These are phyloP conservation scores for Daphoenositta chrysoptera DNA, from an alignment of 2,113 vertebrate genomes.

Conservation along the genomic window DNA sequence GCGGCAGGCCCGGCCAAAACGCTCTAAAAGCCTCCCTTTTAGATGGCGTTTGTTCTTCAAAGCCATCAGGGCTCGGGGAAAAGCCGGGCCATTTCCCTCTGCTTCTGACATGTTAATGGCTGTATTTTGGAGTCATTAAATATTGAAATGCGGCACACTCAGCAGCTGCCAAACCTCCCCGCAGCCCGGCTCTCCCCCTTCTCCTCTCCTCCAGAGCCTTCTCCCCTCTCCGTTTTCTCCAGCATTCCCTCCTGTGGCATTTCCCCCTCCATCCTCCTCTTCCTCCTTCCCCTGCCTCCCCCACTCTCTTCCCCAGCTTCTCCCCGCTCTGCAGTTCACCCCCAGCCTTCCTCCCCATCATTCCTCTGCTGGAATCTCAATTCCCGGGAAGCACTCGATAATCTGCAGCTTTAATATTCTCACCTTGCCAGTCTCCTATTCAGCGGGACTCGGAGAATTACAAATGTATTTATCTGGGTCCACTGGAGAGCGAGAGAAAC, in stretches of 20 bases:
- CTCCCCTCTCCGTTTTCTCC: not conserved
- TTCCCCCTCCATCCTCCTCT: not conserved
- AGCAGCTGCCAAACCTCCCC: slow-evolving; percentile 39
- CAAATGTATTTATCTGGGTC: slow-evolving; percentile 32
- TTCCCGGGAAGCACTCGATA: not conserved
- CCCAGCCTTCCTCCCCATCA: not conserved
- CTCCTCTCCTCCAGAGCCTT: not conserved
- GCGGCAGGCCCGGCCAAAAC: not conserved
- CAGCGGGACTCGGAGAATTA: not conserved
- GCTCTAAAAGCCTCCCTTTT: slow-evolving; percentile 15
- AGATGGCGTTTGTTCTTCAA: slow-evolving; percentile 42
- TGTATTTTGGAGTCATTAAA: slow-evolving; percentile 68
- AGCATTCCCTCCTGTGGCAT: not conserved
- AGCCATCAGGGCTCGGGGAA: slow-evolving; percentile 33
- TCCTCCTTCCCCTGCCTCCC: not conserved
- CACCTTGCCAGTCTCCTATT: slow-evolving; percentile 19
- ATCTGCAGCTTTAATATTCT: slow-evolving; percentile 37
- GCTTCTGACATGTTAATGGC: slow-evolving; percentile 62
- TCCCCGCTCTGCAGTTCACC: not conserved
- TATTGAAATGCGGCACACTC: slow-evolving; percentile 57
- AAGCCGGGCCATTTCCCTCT: slow-evolving; percentile 52
- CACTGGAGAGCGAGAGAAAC: slow-evolving; percentile 51
- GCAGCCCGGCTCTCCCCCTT: not conserved
- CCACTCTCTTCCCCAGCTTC: not conserved
- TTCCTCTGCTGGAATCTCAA: not conserved